These are phyloP conservation scores for Micronycteris hirsuta DNA, from an alignment of 2,113 vertebrate genomes.

Conservation along the genomic window DNA sequence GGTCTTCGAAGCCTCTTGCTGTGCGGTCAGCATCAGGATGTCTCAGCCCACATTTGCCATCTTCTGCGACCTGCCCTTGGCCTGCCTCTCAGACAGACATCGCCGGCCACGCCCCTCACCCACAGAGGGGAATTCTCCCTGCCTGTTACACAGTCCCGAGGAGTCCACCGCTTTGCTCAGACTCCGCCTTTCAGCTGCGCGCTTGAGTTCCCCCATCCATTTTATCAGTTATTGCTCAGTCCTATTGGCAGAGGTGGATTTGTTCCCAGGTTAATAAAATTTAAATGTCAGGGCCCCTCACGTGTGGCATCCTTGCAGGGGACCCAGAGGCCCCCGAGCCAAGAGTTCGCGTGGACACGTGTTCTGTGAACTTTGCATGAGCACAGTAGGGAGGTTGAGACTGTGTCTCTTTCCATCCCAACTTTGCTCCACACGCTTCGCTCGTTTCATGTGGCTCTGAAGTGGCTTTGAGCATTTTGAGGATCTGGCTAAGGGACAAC, in stretches of 20 bases:
- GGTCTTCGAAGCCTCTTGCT: background rate
- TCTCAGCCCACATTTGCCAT: background rate
- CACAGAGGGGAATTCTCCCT: background rate
- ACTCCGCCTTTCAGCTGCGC: background rate
- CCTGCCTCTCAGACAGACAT: background rate
- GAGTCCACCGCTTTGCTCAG: too few relatives aligned
- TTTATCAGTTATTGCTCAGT: background rate
- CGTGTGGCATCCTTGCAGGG: fast-evolving
- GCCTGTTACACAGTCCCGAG: background rate
- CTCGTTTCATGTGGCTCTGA: background rate
- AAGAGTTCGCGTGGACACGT: fast-evolving
- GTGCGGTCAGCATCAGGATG: background rate
- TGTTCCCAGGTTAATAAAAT: background rate
- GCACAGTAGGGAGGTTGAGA: background rate
- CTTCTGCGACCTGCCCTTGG: background rate
- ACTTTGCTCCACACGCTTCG: background rate
- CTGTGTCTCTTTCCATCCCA: background rate
- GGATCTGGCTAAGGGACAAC: background rate
- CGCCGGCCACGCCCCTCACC: background rate
- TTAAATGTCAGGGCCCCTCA: background rate
- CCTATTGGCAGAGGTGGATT: background rate
- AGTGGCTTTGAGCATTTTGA: background rate
- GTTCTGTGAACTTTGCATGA: background rate
- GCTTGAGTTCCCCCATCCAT: background rate
- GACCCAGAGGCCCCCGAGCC: fast-evolving